phyloP scores from a whole-genome alignment of 2,888 invertebrate species.

The Brachynemurus nebulosus region DNA sequence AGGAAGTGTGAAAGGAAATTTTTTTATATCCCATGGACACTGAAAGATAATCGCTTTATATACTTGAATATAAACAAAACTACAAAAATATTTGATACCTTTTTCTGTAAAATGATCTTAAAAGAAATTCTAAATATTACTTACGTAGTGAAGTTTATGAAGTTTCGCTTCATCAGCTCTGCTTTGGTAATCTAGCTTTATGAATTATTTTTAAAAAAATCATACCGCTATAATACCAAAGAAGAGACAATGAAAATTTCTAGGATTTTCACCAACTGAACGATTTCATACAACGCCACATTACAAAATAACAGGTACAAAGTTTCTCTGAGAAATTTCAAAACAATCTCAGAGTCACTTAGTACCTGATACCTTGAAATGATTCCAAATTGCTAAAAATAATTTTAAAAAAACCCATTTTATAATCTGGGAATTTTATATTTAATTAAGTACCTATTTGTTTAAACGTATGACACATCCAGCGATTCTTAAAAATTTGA shows the following conservation, averaged over 20 bases:
- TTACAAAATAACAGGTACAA: slow-evolving; percentile 35
- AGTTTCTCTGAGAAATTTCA: slow-evolving; percentile 37
- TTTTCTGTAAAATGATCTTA: too few relatives aligned
- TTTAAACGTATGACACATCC: slow-evolving; percentile 41
- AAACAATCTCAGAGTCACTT: slow-evolving; percentile 68
- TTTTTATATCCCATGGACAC: too few relatives aligned
- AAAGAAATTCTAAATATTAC: background rate
- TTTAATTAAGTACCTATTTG: slow-evolving; percentile 29
- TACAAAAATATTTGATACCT: too few relatives aligned
- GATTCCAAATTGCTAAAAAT: background rate
- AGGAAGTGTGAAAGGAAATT: too few relatives aligned
- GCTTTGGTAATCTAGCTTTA: slow-evolving; percentile 95
- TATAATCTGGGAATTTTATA: background rate
- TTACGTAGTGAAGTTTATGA: background rate
- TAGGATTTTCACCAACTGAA: too few relatives aligned
- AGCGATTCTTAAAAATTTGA: slow-evolving; percentile 60
- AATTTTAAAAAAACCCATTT: too few relatives aligned
- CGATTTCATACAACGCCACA: too few relatives aligned
- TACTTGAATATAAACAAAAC: too few relatives aligned
- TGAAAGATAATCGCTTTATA: too few relatives aligned
- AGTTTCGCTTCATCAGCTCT: slow-evolving; percentile 33
- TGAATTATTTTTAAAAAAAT: slow-evolving; percentile 53
- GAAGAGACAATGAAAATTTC: slow-evolving; percentile 37
- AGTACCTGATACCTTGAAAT: slow-evolving; percentile 55
- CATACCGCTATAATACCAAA: slow-evolving; percentile 88